Evolutionary conservation across 2,888 invertebrate species (phyloP).

Genomic region (Suillia variegata): DNA sequence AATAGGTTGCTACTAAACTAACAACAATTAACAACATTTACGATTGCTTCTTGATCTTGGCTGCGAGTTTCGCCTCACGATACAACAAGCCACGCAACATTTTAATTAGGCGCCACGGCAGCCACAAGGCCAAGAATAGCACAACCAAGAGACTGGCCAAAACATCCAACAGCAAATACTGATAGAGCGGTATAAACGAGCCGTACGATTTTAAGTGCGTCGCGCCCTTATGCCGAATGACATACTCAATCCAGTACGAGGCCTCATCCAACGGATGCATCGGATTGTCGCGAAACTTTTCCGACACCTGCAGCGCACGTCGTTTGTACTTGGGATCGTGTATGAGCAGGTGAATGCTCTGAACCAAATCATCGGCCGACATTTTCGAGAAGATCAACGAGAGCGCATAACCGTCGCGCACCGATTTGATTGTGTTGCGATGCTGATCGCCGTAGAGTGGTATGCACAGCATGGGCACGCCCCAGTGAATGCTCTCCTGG

Average conservation of each 20-base stretch:
- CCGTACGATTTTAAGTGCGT: slow-evolving; percentile 58
- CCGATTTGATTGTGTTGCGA: slow-evolving; percentile 57
- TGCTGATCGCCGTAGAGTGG: slow-evolving; percentile 62
- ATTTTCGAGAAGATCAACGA: slow-evolving; percentile 54
- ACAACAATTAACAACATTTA: slow-evolving; percentile 12
- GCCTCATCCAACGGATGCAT: slow-evolving; percentile 66
- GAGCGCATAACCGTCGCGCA: slow-evolving; percentile 58
- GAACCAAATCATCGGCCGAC: slow-evolving; percentile 51
- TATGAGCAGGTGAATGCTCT: slow-evolving; percentile 55
- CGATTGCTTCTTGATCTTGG: slow-evolving; percentile 33
- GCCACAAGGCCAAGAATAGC: slow-evolving; percentile 37
- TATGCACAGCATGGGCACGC: slow-evolving; percentile 61
- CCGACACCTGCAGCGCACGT: slow-evolving; percentile 61
- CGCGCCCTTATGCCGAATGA: slow-evolving; percentile 61
- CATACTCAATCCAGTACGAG: slow-evolving; percentile 68
- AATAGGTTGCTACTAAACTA: too few species aligned
- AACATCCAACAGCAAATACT: slow-evolving; percentile 63
- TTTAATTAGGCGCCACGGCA: slow-evolving; percentile 42
- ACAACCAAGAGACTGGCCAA: slow-evolving; percentile 57
- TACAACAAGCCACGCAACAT: slow-evolving; percentile 30
- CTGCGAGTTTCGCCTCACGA: slow-evolving; percentile 13
- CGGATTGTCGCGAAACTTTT: slow-evolving; percentile 64
- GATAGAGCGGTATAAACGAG: slow-evolving; percentile 58
- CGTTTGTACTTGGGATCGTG: slow-evolving; percentile 57
- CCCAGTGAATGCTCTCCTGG: slow-evolving; percentile 60